Evolutionary conservation across 2,113 vertebrate species (phyloP), one percentile per base, ranked within the genome.

Genomic region (Dolichotis patagonum): DNA sequence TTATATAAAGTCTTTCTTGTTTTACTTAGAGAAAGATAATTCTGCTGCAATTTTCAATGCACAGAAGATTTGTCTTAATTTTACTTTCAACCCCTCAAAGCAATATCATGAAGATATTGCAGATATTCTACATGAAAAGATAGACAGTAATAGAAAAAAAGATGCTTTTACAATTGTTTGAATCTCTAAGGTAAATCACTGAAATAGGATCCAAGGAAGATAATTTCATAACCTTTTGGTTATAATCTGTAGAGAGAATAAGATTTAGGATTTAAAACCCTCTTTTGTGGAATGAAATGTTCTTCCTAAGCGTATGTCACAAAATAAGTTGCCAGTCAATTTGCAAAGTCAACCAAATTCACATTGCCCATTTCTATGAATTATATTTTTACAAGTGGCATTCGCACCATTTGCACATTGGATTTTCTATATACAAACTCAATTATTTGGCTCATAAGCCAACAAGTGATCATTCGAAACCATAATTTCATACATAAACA

Each of bases 401-500:
- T 97, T 96, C 46, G 54, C 38, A 94, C 60, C 94, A 94, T 75
- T 96, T 85, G 85, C 54, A 96, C 32, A 28, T 24, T 95, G 85
- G 49, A 88, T 95, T 97, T 97, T 95, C 88, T 89, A 78, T 82
- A 85, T 88, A 69, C 90, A 96, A 96, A 97, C 58, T 65, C 69
- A 96, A 92, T 97, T 92, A 94, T 95, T 94, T 97, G 92, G 96
- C 65, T 95, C 78, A 83, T 22, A 96, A 94, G 94, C 95, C 94
- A 98, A 94, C 12, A 13, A 97, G 85, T 95, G 77, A 95, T 97
- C 92, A 95, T 97, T 96, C 94, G 92, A 97, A 97, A 94, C 41
- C 90, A 96, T 96, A 96, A 97, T 97, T 97, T 97, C 65, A 90
- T 91, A 93, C 46, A 94, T 73, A 97, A 97, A 97, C 85, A 97